Percentiles rank a stretch among this genome's conserved stretches.
Conservation (phyloP, 2,113 vertebrate species). For the Lampris incognitus region DNA sequence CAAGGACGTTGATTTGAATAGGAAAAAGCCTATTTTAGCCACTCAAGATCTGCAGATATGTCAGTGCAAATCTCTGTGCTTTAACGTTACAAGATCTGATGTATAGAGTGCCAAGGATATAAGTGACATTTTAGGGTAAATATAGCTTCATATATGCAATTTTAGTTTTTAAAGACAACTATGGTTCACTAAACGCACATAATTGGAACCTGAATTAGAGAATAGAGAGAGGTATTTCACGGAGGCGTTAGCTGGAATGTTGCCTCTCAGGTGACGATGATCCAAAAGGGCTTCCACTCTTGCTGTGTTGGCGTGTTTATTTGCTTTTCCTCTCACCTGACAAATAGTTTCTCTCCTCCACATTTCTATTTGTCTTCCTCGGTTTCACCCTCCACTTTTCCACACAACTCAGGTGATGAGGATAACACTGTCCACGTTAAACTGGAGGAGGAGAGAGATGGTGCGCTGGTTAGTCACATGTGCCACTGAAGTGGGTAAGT, state of each 20-base stretch:
- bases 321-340: neutral
- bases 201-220: too few species aligned
- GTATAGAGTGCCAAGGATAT: neutral
- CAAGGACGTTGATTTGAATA: neutral
- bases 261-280: too few species aligned
- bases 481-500: slow-evolving; percentile 98
- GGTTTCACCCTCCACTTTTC: neutral
- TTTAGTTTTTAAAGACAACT: neutral
- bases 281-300: too few species aligned
- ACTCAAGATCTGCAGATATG: neutral
- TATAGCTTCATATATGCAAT: neutral
- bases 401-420: slow-evolving; percentile 90
- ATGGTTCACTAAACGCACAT: neutral
- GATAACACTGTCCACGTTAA: slow-evolving; percentile 97
- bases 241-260: too few species aligned
- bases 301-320: neutral
- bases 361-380: neutral
- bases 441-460: slow-evolving; percentile 99
- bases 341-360: neutral
- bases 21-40: neutral
- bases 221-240: too few species aligned
- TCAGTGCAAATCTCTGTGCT: neutral
- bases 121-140: neutral
- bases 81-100: neutral
- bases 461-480: slow-evolving; percentile 99